Conservation (phyloP, 2,797 vertebrate species). For the Leuciscus waleckii region DNA sequence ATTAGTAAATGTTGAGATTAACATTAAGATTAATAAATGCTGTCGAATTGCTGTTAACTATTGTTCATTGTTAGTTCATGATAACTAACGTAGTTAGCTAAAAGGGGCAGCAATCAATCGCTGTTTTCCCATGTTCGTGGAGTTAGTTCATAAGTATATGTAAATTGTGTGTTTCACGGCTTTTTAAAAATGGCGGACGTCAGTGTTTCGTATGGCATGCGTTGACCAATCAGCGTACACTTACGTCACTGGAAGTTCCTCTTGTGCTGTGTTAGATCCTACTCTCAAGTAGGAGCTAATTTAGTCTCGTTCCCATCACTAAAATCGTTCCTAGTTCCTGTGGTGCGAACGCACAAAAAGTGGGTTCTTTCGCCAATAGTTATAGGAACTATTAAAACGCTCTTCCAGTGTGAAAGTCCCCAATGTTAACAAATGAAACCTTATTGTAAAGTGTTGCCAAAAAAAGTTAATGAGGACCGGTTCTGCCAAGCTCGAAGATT, state of each 20-base stretch:
- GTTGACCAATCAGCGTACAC: background rate
- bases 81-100: too few relatives aligned
- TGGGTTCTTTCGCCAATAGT: background rate
- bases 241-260: background rate
- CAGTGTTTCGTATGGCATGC: background rate
- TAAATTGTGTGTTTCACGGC: background rate
- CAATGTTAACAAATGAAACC: background rate
- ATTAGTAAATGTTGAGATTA: background rate
- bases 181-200: background rate
- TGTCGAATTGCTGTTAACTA: too few relatives aligned
- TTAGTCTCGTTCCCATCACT: too few relatives aligned
- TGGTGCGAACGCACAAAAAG: background rate
- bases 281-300: too few relatives aligned
- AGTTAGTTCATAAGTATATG: background rate
- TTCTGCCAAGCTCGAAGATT: too few relatives aligned
- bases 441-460: background rate
- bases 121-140: background rate
- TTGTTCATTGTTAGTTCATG: too few relatives aligned
- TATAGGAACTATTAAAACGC: background rate
- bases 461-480: background rate
- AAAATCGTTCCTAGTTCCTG: too few relatives aligned
- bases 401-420: background rate
- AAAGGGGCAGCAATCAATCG: background rate
- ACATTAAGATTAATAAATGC: background rate
- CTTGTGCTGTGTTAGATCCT: background rate